These are phyloP conservation scores for Poecilus cupreus DNA, from an alignment of 2,888 invertebrate species.

Conservation along the genomic window DNA sequence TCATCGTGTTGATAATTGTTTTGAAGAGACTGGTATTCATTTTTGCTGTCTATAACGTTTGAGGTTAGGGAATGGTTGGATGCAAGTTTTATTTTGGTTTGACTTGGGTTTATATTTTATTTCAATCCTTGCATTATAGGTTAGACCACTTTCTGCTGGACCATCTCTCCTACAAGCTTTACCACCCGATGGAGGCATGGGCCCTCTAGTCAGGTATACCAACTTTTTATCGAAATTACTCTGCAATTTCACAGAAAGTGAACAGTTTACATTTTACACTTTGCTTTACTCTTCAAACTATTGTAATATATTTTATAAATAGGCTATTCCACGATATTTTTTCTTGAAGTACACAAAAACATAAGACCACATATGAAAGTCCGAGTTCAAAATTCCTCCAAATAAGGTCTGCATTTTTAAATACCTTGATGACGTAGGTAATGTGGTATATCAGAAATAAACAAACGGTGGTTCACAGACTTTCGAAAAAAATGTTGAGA, in stretches of 20 bases:
- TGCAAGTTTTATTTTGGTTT: constrained; percentile 56
- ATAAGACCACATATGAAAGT: no score
- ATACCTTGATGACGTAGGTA: no score
- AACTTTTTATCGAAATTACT: background rate
- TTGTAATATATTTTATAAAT: no score
- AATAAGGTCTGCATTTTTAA: no score
- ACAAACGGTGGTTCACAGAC: no score
- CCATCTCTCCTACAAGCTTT: constrained; percentile 75
- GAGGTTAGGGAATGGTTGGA: constrained; percentile 24
- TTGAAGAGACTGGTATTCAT: background rate
- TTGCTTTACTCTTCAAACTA: no score
- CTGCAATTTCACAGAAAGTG: constrained; percentile 23
- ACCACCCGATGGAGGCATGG: constrained; percentile 73
- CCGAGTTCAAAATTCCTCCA: no score
- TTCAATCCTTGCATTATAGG: constrained; percentile 69
- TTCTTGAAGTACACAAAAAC: background rate
- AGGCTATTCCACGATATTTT: background rate
- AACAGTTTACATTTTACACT: background rate
- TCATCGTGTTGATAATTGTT: background rate
- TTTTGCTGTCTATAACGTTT: background rate
- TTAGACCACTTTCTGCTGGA: constrained; percentile 77
- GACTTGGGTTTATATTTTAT: constrained; percentile 47
- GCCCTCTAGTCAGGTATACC: constrained; percentile 76
- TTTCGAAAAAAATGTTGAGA: no score
- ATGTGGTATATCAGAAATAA: no score